These are phyloP conservation scores for Hipposideros larvatus DNA, from an alignment of 2,797 vertebrate species.

Conservation along the genomic window DNA sequence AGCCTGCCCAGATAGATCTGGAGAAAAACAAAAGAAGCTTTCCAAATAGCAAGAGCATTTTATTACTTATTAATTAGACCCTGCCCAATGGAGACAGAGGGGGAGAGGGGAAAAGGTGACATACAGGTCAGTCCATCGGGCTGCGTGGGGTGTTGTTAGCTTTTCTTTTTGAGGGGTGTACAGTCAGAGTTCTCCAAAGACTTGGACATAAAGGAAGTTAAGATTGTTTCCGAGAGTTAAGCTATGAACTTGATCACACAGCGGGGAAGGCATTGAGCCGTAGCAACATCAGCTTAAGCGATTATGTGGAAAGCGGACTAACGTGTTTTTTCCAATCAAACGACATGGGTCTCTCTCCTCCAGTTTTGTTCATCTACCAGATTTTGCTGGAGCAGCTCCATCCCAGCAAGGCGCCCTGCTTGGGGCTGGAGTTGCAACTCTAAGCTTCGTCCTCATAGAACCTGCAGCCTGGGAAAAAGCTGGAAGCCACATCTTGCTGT, in stretches of 20 bases:
- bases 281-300: background rate
- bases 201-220: background rate
- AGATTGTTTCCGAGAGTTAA: constrained; percentile 37
- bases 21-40: constrained; percentile 58
- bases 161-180: background rate
- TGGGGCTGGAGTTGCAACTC: background rate
- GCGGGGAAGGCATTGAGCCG: background rate
- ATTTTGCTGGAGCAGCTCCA: background rate
- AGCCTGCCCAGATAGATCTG: constrained; percentile 76
- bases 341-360: background rate
- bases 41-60: constrained; percentile 59
- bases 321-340: background rate
- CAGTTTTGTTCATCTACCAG: background rate
- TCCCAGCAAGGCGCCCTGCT: background rate
- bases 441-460: background rate
- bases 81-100: background rate
- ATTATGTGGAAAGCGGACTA: constrained; percentile 24
- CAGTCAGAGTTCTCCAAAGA: background rate
- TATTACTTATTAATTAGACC: constrained; percentile 73
- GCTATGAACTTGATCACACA: constrained; percentile 8
- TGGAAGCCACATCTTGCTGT: background rate
- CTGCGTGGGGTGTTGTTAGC: background rate
- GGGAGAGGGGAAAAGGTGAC: background rate
- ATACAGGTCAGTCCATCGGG: background rate
- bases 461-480: background rate